Evolutionary conservation across 1,140 invertebrate species (phyloP), one percentile per base, ranked within the genome.

Genomic region (Drosophila bocqueti): DNA sequence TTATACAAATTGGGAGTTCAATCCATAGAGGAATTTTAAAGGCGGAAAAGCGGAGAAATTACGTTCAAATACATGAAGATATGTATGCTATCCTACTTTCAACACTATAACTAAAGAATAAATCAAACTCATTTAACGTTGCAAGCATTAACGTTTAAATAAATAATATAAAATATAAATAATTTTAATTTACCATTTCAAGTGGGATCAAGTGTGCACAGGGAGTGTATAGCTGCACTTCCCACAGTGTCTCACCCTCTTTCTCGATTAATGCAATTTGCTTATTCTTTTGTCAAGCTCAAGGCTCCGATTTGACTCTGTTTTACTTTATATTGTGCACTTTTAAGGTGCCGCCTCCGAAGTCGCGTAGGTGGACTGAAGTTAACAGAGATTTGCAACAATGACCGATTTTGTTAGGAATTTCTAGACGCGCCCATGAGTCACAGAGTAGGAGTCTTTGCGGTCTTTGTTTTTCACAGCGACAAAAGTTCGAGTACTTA

Each of bases 401-500:
- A 59, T 68, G 42, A 66, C 73, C 57, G 31, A 57, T 64, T 61
- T 81, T 58, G 45, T 67, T 34, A 55, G 61, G 68, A 78, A 82
- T 82, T 78, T 68, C 43, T 66, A 52, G 71, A 76, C 71, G 77
- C 61, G 65, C 72, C 67, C 45, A 76, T 81, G 73, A 76, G 18
- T 82, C 73, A 81, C 45, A 54, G 55, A 46, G 40, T 66, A 26
- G 55, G 55, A 61, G 63, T 61, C 21, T 59, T 26, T 31, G 36
- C 7, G 26, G 43, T 62, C 61, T 55, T 68, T 74, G 59, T 61
- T 60, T 40, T 21, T 57, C 4, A 40, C 34, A 40, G 21, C 15
- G 31, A 31, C 24, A 46, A 46, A 77, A 52, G n/a, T n/a, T 49
- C 16, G 34, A 54, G 46, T 45, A 73, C 63, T 59, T 66, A 61